phyloP scores from a whole-genome alignment of 1,140 invertebrate genomes.

The Cepaea nemoralis region DNA sequence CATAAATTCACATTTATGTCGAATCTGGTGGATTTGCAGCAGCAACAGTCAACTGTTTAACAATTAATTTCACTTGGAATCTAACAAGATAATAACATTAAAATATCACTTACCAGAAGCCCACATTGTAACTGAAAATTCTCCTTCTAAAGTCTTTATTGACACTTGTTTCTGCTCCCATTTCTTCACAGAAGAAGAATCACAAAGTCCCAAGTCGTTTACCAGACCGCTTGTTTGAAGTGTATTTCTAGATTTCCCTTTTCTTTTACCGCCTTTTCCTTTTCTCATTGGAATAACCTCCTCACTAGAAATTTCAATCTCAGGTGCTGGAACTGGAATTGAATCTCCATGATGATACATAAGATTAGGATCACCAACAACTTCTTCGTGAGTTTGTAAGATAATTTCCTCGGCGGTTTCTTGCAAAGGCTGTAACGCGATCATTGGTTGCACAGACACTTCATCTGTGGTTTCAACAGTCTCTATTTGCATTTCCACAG shows the following conservation, averaged over 20 bases:
- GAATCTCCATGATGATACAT: slow-evolving; percentile 73
- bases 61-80: too few species aligned
- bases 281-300: slow-evolving; percentile 78
- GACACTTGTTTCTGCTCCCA: slow-evolving; percentile 99
- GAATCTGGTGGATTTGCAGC: too few species aligned
- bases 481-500: slow-evolving; percentile 83
- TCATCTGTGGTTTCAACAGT: slow-evolving; percentile 82
- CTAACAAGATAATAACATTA: too few species aligned
- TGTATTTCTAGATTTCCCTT: slow-evolving; percentile 59
- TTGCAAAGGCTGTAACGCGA: slow-evolving; percentile 79
- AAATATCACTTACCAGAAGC: slow-evolving; percentile 85
- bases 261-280: slow-evolving; percentile 69
- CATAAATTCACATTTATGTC: too few species aligned
- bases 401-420: slow-evolving; percentile 81
- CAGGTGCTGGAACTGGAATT: slow-evolving; percentile 78
- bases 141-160: slow-evolving; percentile 97
- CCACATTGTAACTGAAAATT: slow-evolving; percentile 99
- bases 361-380: slow-evolving; percentile 77
- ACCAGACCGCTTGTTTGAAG: slow-evolving; percentile 45
- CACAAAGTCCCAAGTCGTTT: slow-evolving; percentile 61
- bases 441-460: slow-evolving; percentile 81
- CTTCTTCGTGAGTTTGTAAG: slow-evolving; percentile 85
- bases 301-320: slow-evolving; percentile 80
- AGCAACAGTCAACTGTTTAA: too few species aligned
- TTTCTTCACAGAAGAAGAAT: slow-evolving; percentile 76